A percentile compares a stretch with the other conserved stretches of the same genome.
Conservation (phyloP, 2,888 invertebrate species). For the Sinotaia quadrata region DNA sequence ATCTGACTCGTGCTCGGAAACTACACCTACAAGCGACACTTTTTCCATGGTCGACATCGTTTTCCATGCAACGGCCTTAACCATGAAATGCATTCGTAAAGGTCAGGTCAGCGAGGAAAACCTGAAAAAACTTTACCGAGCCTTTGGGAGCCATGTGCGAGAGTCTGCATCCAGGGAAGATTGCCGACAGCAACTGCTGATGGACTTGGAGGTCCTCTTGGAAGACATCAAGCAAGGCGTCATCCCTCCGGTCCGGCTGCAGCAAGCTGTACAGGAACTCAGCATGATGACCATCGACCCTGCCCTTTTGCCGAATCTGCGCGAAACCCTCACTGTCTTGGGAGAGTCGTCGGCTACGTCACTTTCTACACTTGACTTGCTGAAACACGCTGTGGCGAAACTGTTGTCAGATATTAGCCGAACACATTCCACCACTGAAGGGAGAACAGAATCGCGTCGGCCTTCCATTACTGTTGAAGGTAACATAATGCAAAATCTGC, state of each 20-base stretch:
- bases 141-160: not conserved
- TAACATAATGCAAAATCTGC: too few species aligned
- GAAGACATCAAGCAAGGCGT: not conserved
- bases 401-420: not conserved
- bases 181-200: not conserved
- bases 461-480: too few species aligned
- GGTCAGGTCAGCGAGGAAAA: not conserved
- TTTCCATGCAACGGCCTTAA: constrained; percentile 1
- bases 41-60: not conserved
- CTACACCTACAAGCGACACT: not conserved
- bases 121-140: not conserved
- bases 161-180: not conserved
- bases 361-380: not conserved
- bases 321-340: too few species aligned
- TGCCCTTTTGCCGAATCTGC: too few species aligned
- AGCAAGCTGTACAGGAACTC: not conserved
- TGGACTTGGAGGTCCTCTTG: not conserved
- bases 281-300: too few species aligned
- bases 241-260: not conserved
- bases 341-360: not conserved
- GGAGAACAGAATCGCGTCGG: too few species aligned
- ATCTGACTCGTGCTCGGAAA: too few species aligned
- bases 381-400: constrained; percentile 9
- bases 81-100: not conserved
- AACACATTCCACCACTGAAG: too few species aligned